A percentile compares a stretch with the other conserved stretches of the same genome.
Evolutionary conservation across 2,888 invertebrate genomes (phyloP).

Genomic region (Dynastes hyllus): DNA sequence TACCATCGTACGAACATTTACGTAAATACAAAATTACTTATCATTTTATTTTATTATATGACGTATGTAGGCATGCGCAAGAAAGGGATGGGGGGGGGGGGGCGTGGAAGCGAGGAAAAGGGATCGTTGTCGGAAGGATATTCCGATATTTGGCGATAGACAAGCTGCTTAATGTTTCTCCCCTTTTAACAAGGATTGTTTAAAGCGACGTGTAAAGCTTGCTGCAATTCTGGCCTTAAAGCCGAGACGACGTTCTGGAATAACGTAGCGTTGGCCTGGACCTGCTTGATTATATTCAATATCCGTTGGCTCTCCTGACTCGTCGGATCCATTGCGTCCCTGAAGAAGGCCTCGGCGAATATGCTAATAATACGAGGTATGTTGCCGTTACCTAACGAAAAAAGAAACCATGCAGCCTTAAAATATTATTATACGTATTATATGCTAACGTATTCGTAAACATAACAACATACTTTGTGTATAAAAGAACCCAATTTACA

Average conservation of each 20-base stretch:
- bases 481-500: no score
- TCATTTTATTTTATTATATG: neutral
- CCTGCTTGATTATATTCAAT: conserved; percentile 88
- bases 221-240: conserved; percentile 86
- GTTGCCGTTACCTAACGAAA: conserved; percentile 78
- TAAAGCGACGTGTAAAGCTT: conserved; percentile 86
- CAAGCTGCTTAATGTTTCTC: conserved; percentile 41
- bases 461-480: no score
- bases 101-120: no score
- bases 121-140: neutral
- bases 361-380: conserved; percentile 90
- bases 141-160: conserved; percentile 35
- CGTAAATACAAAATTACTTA: neutral
- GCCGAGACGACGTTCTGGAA: conserved; percentile 73
- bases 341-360: conserved; percentile 91
- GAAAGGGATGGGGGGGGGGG: no score
- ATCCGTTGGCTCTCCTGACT: conserved; percentile 86
- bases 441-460: no score
- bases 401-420: no score
- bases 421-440: no score
- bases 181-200: conserved; percentile 61
- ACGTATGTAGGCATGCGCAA: neutral
- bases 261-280: conserved; percentile 79
- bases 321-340: conserved; percentile 85
- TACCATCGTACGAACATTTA: neutral